Conservation (phyloP, 2,888 invertebrate genomes). For the Schizotus pectinicornis region DNA sequence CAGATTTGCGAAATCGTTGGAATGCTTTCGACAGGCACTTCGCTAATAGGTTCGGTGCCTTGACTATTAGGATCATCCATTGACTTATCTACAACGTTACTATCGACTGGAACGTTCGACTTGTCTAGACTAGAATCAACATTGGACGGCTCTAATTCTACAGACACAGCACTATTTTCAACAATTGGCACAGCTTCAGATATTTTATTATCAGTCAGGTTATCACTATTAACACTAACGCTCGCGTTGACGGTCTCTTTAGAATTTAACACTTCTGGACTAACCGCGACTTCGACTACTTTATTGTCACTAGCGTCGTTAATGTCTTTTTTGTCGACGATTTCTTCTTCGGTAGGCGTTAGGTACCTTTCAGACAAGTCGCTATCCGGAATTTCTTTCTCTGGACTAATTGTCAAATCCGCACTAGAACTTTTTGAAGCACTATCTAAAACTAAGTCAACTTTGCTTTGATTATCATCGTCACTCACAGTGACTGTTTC, state of each 20-base stretch:
- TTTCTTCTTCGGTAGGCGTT: constrained; percentile 67
- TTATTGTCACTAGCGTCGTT: constrained; percentile 15
- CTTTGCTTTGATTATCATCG: constrained; percentile 2
- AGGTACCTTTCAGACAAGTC: constrained; percentile 71
- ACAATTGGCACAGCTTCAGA: constrained; percentile 54
- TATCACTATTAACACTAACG: constrained; percentile 42
- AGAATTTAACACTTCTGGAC: constrained; percentile 27
- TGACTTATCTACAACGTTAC: constrained; percentile 35
- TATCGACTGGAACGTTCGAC: constrained; percentile 41
- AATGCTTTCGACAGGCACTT: constrained; percentile 63
- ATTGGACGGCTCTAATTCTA: constrained; percentile 61
- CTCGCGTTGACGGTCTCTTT: constrained; percentile 42
- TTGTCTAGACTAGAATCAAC: constrained; percentile 55
- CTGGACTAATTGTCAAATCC: constrained; percentile 51
- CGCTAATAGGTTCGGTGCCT: constrained; percentile 21
- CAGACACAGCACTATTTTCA: constrained; percentile 59
- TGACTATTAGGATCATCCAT: constrained; percentile 40
- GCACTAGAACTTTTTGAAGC: background rate
- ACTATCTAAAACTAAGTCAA: constrained; percentile 11
- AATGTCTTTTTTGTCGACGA: constrained; percentile 17
- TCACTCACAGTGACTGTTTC: constrained; percentile 24
- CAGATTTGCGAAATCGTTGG: constrained; percentile 77
- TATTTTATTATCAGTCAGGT: constrained; percentile 42
- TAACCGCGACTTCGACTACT: constrained; percentile 14
- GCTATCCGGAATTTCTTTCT: constrained; percentile 69